Evolutionary conservation across 2,888 invertebrate species (phyloP).

Genomic region (Amphipyra berbera): DNA sequence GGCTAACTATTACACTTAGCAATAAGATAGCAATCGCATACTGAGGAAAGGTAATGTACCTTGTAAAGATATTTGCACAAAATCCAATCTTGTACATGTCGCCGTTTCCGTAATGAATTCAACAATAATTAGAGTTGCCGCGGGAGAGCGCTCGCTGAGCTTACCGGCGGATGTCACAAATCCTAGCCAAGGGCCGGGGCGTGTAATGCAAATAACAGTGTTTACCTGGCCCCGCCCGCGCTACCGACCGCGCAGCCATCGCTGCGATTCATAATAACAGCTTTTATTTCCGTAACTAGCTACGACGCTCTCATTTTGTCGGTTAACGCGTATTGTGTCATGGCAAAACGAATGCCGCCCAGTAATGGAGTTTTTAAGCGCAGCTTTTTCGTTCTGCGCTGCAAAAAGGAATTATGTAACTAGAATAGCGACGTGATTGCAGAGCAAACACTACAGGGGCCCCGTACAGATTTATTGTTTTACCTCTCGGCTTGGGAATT

Average conservation of each 20-base stretch:
- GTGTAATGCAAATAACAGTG: constrained; percentile 82
- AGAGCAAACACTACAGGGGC: constrained; percentile 72
- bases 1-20: constrained; percentile 59
- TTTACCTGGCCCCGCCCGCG: constrained; percentile 76
- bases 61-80: constrained; percentile 65
- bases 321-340: constrained; percentile 86
- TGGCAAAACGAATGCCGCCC: constrained; percentile 81
- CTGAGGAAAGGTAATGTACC: constrained; percentile 59
- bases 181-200: constrained; percentile 81
- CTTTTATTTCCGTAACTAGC: constrained; percentile 87
- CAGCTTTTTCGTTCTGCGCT: constrained; percentile 77
- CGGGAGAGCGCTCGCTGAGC: constrained; percentile 70
- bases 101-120: constrained; percentile 72
- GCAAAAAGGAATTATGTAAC: constrained; percentile 80
- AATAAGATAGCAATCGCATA: constrained; percentile 59
- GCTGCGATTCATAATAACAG: constrained; percentile 82
- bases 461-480: constrained; percentile 74
- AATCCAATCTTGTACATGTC: constrained; percentile 74
- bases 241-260: constrained; percentile 55
- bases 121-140: constrained; percentile 76
- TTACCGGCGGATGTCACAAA: constrained; percentile 85
- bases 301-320: constrained; percentile 84
- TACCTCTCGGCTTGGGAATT: constrained; percentile 68
- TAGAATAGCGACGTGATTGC: constrained; percentile 78
- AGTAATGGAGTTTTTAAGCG: constrained; percentile 85